These are phyloP conservation scores for Pachymerium ferrugineum DNA, from an alignment of 2,888 invertebrate genomes.

Conservation along the genomic window DNA sequence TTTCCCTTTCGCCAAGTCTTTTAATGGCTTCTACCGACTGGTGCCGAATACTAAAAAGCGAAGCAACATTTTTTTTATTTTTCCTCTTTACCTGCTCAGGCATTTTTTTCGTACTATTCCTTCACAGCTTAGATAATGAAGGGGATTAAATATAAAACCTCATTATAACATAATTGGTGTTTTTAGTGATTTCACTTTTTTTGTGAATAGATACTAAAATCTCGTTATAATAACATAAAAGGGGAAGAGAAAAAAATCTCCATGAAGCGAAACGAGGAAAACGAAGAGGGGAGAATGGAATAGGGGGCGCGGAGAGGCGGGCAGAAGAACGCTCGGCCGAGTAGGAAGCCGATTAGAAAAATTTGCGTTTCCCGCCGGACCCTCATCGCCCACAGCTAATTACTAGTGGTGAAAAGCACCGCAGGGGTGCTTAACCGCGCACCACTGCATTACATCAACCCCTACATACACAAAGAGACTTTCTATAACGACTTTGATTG, in stretches of 20 bases:
- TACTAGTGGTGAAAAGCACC: constrained; percentile 27
- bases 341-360: constrained; percentile 27
- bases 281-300: constrained; percentile 8
- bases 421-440: constrained; percentile 17
- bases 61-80: not conserved
- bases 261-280: constrained; percentile 19
- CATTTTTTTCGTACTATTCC: not conserved
- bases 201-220: not conserved
- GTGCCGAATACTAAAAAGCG: constrained; percentile 28
- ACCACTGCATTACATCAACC: constrained; percentile 22
- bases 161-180: not conserved
- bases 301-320: not conserved
- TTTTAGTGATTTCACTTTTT: not conserved
- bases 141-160: not conserved
- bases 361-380: constrained; percentile 27
- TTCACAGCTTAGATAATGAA: not conserved
- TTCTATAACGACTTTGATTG: constrained; percentile 24
- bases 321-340: constrained; percentile 22
- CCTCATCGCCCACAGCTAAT: constrained; percentile 27
- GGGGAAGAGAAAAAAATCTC: constrained; percentile 1
- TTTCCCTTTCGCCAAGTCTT: constrained; percentile 20
- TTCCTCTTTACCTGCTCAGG: not conserved
- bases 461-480: constrained; percentile 1
- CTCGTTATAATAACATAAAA: constrained; percentile 7
- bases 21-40: constrained; percentile 29